Evolutionary conservation across 2,888 invertebrate species (phyloP).

Genomic region (Cyrtodaria siliqua): DNA sequence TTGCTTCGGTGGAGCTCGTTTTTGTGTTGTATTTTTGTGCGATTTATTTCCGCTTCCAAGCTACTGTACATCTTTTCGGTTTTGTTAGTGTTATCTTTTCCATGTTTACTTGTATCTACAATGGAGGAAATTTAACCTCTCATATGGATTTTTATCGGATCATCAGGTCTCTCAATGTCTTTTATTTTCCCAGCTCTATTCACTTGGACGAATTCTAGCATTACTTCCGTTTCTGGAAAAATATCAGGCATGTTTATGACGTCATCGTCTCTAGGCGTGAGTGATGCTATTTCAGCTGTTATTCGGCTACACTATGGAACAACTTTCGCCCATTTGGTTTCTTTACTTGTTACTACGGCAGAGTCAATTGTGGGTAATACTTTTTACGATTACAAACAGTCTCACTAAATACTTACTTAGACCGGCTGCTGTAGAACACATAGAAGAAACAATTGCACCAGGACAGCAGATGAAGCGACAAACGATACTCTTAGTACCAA

Average conservation of each 20-base stretch:
- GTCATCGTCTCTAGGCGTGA: slow-evolving; percentile 43
- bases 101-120: slow-evolving; percentile 39
- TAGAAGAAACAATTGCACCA: no score
- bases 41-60: slow-evolving; percentile 76
- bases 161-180: slow-evolving; percentile 84
- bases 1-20: slow-evolving; percentile 83
- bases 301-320: slow-evolving; percentile 50
- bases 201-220: slow-evolving; percentile 43
- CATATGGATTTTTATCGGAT: slow-evolving; percentile 80
- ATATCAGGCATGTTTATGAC: slow-evolving; percentile 51
- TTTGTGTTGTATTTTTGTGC: slow-evolving; percentile 82
- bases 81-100: slow-evolving; percentile 38
- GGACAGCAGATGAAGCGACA: no score
- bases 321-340: slow-evolving; percentile 44
- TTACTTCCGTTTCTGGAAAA: slow-evolving; percentile 30
- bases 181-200: slow-evolving; percentile 80
- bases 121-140: slow-evolving; percentile 14
- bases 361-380: slow-evolving; percentile 34
- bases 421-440: no score
- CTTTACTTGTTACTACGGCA: slow-evolving; percentile 54
- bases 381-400: slow-evolving; percentile 18
- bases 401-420: no score
- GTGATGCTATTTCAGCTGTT: slow-evolving; percentile 44
- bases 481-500: no score
- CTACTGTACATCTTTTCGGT: slow-evolving; percentile 79